Percentiles rank a stretch among this genome's conserved stretches.
Evolutionary conservation across 2,113 vertebrate species (phyloP).

Genomic region (Saccopteryx bilineata): DNA sequence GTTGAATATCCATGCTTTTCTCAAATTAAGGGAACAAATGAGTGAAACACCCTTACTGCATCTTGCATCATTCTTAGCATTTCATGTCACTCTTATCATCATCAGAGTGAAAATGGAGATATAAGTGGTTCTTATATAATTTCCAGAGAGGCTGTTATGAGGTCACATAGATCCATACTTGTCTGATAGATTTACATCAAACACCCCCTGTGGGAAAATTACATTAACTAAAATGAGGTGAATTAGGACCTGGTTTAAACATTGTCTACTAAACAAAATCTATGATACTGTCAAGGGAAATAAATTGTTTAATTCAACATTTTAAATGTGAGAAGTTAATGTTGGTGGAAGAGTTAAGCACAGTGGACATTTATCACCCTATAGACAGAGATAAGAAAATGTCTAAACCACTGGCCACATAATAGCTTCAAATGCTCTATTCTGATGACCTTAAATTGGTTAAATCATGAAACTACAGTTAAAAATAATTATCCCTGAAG

Average conservation of each 20-base stretch:
- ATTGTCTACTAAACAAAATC: constrained; percentile 80
- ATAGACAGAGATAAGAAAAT: constrained; percentile 68
- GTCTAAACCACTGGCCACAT: constrained; percentile 70
- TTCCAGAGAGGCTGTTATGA: constrained; percentile 19
- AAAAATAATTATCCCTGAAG: constrained; percentile 62
- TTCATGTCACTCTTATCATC: neutral
- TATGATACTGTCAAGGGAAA: constrained; percentile 72
- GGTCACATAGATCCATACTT: constrained; percentile 30
- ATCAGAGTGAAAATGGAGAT: neutral
- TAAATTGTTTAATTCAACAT: constrained; percentile 77
- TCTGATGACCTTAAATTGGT: constrained; percentile 65
- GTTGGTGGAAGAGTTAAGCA: constrained; percentile 53
- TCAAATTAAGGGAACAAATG: neutral
- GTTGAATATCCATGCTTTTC: neutral
- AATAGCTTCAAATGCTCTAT: constrained; percentile 73
- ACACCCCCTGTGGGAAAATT: constrained; percentile 69
- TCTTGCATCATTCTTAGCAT: neutral
- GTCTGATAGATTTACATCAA: constrained; percentile 69
- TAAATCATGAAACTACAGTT: constrained; percentile 73
- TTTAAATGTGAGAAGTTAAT: constrained; percentile 76
- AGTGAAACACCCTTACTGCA: neutral
- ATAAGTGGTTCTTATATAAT: neutral
- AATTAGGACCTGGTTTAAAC: constrained; percentile 69
- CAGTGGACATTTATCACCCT: constrained; percentile 61
- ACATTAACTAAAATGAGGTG: constrained; percentile 80